These are phyloP conservation scores for Deroplatys truncata DNA, from an alignment of 2,888 invertebrate species.

Conservation along the genomic window DNA sequence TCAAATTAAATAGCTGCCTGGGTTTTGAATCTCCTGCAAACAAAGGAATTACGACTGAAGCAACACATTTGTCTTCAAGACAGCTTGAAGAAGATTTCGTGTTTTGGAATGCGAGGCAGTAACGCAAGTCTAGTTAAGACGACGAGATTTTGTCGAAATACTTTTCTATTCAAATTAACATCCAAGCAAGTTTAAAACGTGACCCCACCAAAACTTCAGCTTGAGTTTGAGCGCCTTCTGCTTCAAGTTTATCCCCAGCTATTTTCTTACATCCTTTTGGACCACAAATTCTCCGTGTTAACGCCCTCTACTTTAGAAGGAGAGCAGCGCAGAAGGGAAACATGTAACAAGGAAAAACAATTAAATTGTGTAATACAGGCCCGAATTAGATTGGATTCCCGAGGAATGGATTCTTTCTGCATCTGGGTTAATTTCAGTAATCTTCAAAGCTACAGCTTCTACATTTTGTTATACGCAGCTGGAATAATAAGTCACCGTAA, in stretches of 20 bases:
- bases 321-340: not conserved
- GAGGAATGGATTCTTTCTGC: not conserved
- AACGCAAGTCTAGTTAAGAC: not conserved
- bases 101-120: not conserved
- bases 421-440: not conserved
- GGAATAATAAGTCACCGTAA: not conserved
- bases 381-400: not conserved
- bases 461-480: not conserved
- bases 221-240: not conserved
- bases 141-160: conserved; percentile 3
- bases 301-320: not conserved
- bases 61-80: not conserved
- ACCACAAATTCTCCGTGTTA: not conserved
- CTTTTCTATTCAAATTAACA: conserved; percentile 25
- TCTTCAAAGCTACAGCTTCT: not conserved
- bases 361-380: not conserved
- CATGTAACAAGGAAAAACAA: not conserved
- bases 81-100: not conserved
- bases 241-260: not conserved
- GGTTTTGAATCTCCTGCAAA: not conserved
- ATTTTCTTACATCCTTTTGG: not conserved
- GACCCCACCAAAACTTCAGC: not conserved
- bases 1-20: too few species aligned
- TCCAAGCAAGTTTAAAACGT: not conserved
- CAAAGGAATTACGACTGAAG: not conserved